Percentiles rank a stretch among this genome's conserved stretches.
phyloP scores from a whole-genome alignment of 2,888 invertebrate species.

The Drosophila paracracens region DNA sequence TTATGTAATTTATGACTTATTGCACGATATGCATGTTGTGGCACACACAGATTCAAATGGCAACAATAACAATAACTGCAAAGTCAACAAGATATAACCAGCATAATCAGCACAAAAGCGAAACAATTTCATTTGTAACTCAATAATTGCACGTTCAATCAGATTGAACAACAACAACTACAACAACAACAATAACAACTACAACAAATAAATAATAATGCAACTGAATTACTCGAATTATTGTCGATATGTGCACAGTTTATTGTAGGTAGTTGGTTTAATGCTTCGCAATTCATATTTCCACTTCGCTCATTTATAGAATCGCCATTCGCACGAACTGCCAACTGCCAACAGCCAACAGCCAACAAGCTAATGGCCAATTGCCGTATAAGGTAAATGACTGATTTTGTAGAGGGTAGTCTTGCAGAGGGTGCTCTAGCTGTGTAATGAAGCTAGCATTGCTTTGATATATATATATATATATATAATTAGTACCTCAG shows the following conservation, averaged over 20 bases:
- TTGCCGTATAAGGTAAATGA: conserved; percentile 33
- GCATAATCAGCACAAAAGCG: conserved; percentile 47
- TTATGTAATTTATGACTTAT: conserved; percentile 71
- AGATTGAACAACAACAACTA: conserved; percentile 12
- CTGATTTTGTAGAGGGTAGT: not conserved
- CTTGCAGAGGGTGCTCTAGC: not conserved
- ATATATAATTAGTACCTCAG: not conserved
- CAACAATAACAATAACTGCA: conserved; percentile 22
- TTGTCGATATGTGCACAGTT: not conserved
- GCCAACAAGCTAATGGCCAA: conserved; percentile 3
- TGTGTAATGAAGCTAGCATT: not conserved
- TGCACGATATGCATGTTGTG: conserved; percentile 59
- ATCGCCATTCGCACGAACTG: conserved; percentile 38
- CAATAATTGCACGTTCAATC: conserved; percentile 72
- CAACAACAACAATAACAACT: not conserved
- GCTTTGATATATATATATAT: not conserved
- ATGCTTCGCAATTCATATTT: conserved; percentile 19
- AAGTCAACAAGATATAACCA: conserved; percentile 42
- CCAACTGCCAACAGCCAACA: conserved; percentile 6
- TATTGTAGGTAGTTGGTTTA: conserved; percentile 12
- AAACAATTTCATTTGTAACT: conserved; percentile 57
- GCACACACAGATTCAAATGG: conserved; percentile 10
- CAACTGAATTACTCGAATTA: conserved; percentile 41
- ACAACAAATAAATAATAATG: conserved; percentile 1
- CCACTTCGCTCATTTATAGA: conserved; percentile 29